A percentile compares a stretch with the other conserved stretches of the same genome.
Conservation (phyloP, 1,140 invertebrate genomes). For the Drosophila carrolli region DNA sequence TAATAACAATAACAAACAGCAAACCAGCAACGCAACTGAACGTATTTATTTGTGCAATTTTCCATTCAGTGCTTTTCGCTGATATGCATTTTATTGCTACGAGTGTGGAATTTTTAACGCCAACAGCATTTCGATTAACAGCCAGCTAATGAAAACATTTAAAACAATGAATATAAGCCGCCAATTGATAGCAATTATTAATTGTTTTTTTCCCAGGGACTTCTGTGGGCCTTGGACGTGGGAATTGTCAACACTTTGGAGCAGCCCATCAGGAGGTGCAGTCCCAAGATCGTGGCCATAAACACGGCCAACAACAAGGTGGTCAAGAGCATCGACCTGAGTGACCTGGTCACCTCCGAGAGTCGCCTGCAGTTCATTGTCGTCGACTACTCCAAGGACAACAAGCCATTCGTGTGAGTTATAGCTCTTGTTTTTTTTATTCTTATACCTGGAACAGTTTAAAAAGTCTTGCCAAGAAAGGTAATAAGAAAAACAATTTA, state of each 20-base stretch:
- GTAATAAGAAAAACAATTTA: neutral
- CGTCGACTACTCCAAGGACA: slow-evolving; percentile 84
- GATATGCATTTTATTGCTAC: slow-evolving; percentile 21
- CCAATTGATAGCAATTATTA: slow-evolving; percentile 11
- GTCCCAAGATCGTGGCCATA: slow-evolving; percentile 89
- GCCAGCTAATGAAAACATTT: slow-evolving; percentile 2
- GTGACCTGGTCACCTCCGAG: slow-evolving; percentile 85
- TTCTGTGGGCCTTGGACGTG: slow-evolving; percentile 89
- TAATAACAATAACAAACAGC: slow-evolving; percentile 23
- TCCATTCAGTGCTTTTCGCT: slow-evolving; percentile 31
- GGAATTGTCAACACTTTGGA: slow-evolving; percentile 88
- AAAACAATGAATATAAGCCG: slow-evolving; percentile 10
- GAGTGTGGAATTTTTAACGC: slow-evolving; percentile 17
- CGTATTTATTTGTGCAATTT: slow-evolving; percentile 60
- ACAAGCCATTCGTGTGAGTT: slow-evolving; percentile 83
- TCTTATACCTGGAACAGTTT: no score
- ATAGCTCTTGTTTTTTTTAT: neutral
- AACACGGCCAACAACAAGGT: slow-evolving; percentile 87
- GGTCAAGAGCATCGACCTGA: slow-evolving; percentile 87
- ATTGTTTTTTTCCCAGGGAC: slow-evolving; percentile 82
- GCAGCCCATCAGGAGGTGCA: slow-evolving; percentile 87
- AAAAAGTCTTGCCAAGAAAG: neutral
- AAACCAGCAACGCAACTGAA: slow-evolving; percentile 29
- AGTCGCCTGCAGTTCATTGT: slow-evolving; percentile 88
- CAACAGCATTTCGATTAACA: slow-evolving; percentile 47